Conservation (phyloP, 2,797 vertebrate species). For the Decapterus maruadsi region DNA sequence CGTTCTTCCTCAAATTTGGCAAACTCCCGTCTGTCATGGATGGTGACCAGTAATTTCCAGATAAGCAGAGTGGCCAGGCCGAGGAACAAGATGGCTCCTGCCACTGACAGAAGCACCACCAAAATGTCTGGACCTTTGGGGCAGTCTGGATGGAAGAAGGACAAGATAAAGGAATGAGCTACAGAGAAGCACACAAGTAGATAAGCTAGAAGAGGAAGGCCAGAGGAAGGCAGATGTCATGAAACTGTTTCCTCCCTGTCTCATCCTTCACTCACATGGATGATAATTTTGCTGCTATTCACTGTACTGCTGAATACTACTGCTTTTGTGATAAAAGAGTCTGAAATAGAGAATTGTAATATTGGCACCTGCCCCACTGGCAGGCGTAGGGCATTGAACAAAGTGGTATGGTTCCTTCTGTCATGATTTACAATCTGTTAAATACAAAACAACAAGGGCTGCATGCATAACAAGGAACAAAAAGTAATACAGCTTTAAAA, state of each 20-base stretch:
- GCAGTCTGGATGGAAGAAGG: conserved; percentile 86
- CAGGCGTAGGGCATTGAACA: background rate
- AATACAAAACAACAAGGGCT: background rate
- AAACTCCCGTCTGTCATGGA: conserved; percentile 96
- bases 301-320: background rate
- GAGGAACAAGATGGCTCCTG: conserved; percentile 93
- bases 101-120: conserved; percentile 94
- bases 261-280: background rate
- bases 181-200: background rate
- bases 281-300: background rate
- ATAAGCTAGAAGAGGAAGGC: conserved; percentile 22
- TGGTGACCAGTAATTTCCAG: conserved; percentile 98
- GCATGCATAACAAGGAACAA: background rate
- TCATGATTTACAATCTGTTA: conserved; percentile 9
- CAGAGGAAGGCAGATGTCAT: conserved; percentile 38
- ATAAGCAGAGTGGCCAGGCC: conserved; percentile 93
- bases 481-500: background rate
- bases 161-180: conserved; percentile 42
- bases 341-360: background rate
- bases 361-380: background rate
- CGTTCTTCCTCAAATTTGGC: conserved; percentile 97
- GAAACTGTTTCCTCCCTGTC: conserved; percentile 11
- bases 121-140: conserved; percentile 93
- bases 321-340: background rate
- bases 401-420: background rate